These are phyloP conservation scores for Campoletis sonorensis DNA, from an alignment of 1,140 invertebrate genomes.

Conservation along the genomic window DNA sequence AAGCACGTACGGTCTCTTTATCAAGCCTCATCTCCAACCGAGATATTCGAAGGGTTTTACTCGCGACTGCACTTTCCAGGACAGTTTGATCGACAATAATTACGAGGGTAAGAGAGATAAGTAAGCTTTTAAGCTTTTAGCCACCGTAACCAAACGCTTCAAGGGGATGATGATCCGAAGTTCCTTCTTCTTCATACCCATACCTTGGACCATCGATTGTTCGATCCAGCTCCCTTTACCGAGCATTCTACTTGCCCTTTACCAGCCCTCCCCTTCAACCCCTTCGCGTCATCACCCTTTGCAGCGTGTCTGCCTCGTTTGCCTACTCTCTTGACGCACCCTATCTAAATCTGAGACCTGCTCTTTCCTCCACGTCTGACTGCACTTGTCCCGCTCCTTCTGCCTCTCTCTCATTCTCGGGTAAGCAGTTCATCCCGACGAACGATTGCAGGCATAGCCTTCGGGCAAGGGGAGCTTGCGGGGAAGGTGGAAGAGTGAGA, in stretches of 20 bases:
- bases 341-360: constrained; percentile 23
- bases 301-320: no score
- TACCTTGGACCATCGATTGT: constrained; percentile 19
- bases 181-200: constrained; percentile 5
- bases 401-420: no score
- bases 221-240: not conserved
- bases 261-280: no score
- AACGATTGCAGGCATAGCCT: constrained; percentile 40
- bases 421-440: constrained; percentile 19
- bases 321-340: not conserved
- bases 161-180: constrained; percentile 21
- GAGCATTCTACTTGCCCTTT: constrained; percentile 17
- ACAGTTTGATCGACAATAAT: constrained; percentile 51
- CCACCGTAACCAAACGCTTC: not conserved
- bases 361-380: not conserved
- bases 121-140: constrained; percentile 22
- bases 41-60: constrained; percentile 6
- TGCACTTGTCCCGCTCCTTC: constrained; percentile 3
- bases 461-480: constrained; percentile 43
- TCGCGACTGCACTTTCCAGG: constrained; percentile 17
- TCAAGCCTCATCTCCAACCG: not conserved
- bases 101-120: constrained; percentile 39
- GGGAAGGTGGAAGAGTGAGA: constrained; percentile 47
- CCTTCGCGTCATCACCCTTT: no score
- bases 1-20: not conserved